These are phyloP conservation scores for Microctenopoma steveboyesi DNA, from an alignment of 2,797 vertebrate genomes.

Conservation along the genomic window DNA sequence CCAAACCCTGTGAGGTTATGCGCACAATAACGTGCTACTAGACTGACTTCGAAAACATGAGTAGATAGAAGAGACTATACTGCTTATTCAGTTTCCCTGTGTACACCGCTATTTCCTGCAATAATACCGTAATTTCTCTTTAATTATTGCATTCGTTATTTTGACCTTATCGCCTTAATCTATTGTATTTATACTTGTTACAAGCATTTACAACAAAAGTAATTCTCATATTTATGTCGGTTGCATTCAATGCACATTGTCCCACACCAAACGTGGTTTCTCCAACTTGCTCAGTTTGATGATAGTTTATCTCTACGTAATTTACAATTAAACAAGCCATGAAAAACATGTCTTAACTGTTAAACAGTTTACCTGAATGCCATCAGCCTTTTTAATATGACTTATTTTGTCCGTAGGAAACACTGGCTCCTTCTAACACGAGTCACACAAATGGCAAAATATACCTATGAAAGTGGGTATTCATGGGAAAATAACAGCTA, in stretches of 20 bases:
- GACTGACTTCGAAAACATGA: neutral
- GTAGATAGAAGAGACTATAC: slow-evolving; percentile 8
- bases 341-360: too few relatives aligned
- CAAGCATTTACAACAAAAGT: neutral
- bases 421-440: too few relatives aligned
- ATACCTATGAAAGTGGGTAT: neutral
- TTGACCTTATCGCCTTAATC: neutral
- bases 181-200: neutral
- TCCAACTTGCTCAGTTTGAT: too few relatives aligned
- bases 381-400: neutral
- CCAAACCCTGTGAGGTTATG: neutral
- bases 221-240: neutral
- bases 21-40: neutral
- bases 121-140: neutral
- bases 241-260: neutral
- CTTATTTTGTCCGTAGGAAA: neutral
- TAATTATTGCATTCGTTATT: neutral
- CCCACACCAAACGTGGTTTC: too few relatives aligned
- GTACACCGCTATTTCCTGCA: neutral
- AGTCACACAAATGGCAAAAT: neutral
- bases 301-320: too few relatives aligned
- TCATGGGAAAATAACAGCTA: too few relatives aligned
- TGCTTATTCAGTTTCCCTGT: neutral
- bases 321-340: too few relatives aligned
- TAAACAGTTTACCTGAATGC: neutral